Conservation (phyloP, 2,888 invertebrate species). For the Brenthis ino region DNA sequence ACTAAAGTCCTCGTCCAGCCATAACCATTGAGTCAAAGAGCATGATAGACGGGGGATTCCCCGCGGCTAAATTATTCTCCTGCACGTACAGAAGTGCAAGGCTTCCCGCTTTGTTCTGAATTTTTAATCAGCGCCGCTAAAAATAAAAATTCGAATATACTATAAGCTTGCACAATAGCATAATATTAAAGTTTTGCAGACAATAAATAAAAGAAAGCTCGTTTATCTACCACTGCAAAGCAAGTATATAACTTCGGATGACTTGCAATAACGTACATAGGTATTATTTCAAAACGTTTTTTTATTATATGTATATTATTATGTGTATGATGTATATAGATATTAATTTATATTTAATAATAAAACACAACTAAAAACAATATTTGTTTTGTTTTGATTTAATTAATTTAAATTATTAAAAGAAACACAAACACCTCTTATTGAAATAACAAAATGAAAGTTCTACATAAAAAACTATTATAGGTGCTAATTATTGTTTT, state of each 20-base stretch:
- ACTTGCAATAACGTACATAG: background rate
- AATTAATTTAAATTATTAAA: too few relatives aligned
- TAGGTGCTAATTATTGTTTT: too few relatives aligned
- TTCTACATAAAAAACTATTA: too few relatives aligned
- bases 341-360: too few relatives aligned
- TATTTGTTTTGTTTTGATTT: too few relatives aligned
- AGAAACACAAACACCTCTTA: too few relatives aligned
- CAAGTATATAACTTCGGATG: conserved; percentile 9
- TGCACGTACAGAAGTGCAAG: conserved; percentile 67
- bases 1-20: conserved; percentile 52
- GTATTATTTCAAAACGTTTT: too few relatives aligned
- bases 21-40: conserved; percentile 63
- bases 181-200: conserved; percentile 38
- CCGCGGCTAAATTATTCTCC: conserved; percentile 71
- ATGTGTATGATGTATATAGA: too few relatives aligned
- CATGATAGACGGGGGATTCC: conserved; percentile 66
- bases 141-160: conserved; percentile 39
- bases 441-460: too few relatives aligned
- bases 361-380: too few relatives aligned
- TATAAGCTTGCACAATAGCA: conserved; percentile 38
- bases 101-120: conserved; percentile 70
- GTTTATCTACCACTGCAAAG: conserved; percentile 25
- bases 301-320: too few relatives aligned
- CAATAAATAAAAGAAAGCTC: conserved; percentile 36
- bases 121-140: conserved; percentile 67